These are phyloP conservation scores for Periophthalmodon schlosseri DNA, from an alignment of 2,113 vertebrate species.

Conservation along the genomic window DNA sequence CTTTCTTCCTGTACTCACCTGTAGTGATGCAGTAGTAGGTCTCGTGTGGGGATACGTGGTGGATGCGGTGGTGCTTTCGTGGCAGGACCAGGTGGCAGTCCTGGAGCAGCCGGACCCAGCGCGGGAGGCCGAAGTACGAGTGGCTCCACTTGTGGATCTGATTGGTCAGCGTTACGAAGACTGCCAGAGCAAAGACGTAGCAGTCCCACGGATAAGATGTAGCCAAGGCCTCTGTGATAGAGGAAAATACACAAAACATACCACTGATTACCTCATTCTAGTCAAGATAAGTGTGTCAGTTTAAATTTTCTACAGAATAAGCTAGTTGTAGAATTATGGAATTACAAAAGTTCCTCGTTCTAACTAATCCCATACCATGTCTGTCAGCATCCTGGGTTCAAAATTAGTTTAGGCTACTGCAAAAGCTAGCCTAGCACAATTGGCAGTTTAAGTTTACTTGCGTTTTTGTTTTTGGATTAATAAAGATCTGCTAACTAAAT, in stretches of 20 bases:
- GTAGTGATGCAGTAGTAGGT: slow-evolving; percentile 83
- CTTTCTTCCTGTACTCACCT: slow-evolving; percentile 53
- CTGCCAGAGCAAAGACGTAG: slow-evolving; percentile 75
- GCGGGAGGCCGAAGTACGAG: slow-evolving; percentile 78
- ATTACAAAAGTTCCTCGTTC: too few relatives aligned
- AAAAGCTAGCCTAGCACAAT: too few relatives aligned
- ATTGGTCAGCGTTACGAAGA: slow-evolving; percentile 81
- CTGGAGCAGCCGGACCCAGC: slow-evolving; percentile 78
- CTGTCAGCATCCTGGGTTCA: too few relatives aligned
- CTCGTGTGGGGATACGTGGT: slow-evolving; percentile 80
- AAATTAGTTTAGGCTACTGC: too few relatives aligned
- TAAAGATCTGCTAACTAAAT: too few relatives aligned
- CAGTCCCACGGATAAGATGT: slow-evolving; percentile 77
- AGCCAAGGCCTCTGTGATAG: slow-evolving; percentile 65
- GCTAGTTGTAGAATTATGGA: too few relatives aligned
- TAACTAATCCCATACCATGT: too few relatives aligned
- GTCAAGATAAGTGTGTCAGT: too few relatives aligned
- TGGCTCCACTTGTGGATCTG: slow-evolving; percentile 84
- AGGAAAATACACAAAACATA: background rate
- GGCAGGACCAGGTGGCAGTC: slow-evolving; percentile 80
- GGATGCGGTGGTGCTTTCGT: slow-evolving; percentile 80
- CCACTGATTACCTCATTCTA: background rate
- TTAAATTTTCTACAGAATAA: too few relatives aligned
- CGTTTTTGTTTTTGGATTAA: too few relatives aligned
- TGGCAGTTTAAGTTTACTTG: too few relatives aligned